Conservation (phyloP, 2,113 vertebrate genomes). For the Merops nubicus region DNA sequence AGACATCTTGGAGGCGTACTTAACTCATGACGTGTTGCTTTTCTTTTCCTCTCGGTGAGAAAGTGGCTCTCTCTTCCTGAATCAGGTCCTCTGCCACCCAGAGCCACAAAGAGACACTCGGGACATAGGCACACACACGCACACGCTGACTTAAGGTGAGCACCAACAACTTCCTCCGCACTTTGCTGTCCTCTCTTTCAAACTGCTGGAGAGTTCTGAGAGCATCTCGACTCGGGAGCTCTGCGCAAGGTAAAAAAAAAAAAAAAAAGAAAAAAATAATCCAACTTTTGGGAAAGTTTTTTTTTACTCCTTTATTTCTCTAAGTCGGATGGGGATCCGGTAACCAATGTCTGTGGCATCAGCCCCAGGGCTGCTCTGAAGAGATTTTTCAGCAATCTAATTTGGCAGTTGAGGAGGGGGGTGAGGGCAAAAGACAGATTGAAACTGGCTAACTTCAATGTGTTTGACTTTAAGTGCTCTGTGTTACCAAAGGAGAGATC, state of each 20-base stretch:
- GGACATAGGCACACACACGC: slow-evolving; percentile 16
- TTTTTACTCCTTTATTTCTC: neutral
- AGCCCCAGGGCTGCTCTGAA: neutral
- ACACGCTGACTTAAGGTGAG: slow-evolving; percentile 76
- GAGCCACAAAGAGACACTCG: slow-evolving; percentile 75
- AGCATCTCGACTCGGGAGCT: slow-evolving; percentile 58
- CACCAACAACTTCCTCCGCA: slow-evolving; percentile 31
- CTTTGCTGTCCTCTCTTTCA: slow-evolving; percentile 22
- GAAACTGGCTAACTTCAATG: slow-evolving; percentile 1
- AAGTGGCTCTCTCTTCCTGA: slow-evolving; percentile 72
- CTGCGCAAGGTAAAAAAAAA: slow-evolving; percentile 68
- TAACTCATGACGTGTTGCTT: slow-evolving; percentile 80
- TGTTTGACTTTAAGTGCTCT: slow-evolving; percentile 9
- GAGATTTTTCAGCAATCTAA: neutral
- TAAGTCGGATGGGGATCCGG: neutral
- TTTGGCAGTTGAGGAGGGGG: neutral
- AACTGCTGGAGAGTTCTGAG: slow-evolving; percentile 42
- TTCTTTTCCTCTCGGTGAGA: slow-evolving; percentile 77
- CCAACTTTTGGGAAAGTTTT: neutral
- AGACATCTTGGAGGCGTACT: slow-evolving; percentile 77
- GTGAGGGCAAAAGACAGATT: neutral
- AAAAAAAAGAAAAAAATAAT: no score
- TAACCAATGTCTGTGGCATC: neutral
- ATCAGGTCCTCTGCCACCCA: slow-evolving; percentile 79
- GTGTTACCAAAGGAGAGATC: slow-evolving; percentile 41